Base-by-base conservation (phyloP, 2,797 vertebrate genomes). In the Rallus crepitans region DNA sequence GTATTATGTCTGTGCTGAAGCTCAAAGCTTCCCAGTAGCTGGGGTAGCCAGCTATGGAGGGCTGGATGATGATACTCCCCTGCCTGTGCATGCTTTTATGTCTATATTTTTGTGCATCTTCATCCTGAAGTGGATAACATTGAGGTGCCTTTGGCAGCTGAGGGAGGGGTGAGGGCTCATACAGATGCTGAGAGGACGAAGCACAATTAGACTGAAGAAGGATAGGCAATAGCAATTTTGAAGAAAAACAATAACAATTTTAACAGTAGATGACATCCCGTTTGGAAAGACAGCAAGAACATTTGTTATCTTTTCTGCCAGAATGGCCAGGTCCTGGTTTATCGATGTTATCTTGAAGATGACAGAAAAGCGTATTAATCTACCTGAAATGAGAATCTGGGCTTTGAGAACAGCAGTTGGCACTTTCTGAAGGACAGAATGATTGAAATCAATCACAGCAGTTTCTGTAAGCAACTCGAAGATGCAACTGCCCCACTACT, bases 291-390 rank as follows among this genome's bases (percentile, higher is more conserved):
- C 39, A 81, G 52, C 63, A 71, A 47, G 24, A 87, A 63, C 21
- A 63, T 92, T 91, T 85, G 70, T 96, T 96, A 90, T 92, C 59
- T 95, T 93, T 94, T 91, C 82, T 94, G 89, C 75, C 87, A 87
- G 88, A 72, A 63, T 53, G 35, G 42, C 65, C 59, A 33, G 73
- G 61, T 93, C 71, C 63, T 68, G 33, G 71, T 96, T 92, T 93
- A 96, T 82, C 87, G 88, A 94, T 95, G 85, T 82, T 94, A 95
- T 95, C 96, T 68, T 94, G 69, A 94, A 90, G 70, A 66, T 89
- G 73, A 75, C 87, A 95, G 77, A 80, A 87, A 93, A 92, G 50
- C 1, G 0, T 80, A 95, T 96, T 96, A 94, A 95, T 94, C 42
- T 96, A 73, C 78, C 87, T 88, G 79, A 96, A 97, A 78, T 89